These are phyloP conservation scores for Ochropleura plecta DNA, from an alignment of 2,888 invertebrate genomes.

Conservation along the genomic window DNA sequence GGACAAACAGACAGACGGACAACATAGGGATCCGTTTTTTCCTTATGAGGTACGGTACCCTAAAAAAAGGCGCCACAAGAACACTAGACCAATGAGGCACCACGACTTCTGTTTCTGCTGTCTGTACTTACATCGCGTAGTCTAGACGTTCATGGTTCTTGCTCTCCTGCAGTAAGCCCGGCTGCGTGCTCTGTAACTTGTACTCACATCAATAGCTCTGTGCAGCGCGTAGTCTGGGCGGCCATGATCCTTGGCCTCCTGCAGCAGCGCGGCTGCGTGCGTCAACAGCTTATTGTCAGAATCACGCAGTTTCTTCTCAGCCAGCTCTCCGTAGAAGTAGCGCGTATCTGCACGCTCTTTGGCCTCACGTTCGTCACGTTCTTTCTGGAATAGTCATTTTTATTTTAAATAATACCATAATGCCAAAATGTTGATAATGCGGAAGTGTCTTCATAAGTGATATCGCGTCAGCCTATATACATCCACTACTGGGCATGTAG, in stretches of 20 bases:
- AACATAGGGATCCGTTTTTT: no score
- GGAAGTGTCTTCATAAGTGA: background rate
- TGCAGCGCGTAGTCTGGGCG: conserved; percentile 85
- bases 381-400: conserved; percentile 73
- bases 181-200: conserved; percentile 79
- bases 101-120: background rate
- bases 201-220: conserved; percentile 82
- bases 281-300: conserved; percentile 89
- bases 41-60: no score
- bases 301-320: conserved; percentile 78
- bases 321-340: conserved; percentile 84
- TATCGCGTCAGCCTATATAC: background rate
- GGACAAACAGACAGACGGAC: no score
- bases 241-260: conserved; percentile 81
- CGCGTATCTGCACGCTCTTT: conserved; percentile 77
- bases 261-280: conserved; percentile 86
- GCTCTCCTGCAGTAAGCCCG: conserved; percentile 85
- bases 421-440: background rate
- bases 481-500: no score
- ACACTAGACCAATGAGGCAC: background rate
- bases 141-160: conserved; percentile 79
- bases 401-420: background rate
- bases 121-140: conserved; percentile 78
- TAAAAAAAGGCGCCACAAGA: no score
- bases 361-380: conserved; percentile 80